phyloP scores from a whole-genome alignment of 2,888 invertebrate species.

The Metacarcinus magister region DNA sequence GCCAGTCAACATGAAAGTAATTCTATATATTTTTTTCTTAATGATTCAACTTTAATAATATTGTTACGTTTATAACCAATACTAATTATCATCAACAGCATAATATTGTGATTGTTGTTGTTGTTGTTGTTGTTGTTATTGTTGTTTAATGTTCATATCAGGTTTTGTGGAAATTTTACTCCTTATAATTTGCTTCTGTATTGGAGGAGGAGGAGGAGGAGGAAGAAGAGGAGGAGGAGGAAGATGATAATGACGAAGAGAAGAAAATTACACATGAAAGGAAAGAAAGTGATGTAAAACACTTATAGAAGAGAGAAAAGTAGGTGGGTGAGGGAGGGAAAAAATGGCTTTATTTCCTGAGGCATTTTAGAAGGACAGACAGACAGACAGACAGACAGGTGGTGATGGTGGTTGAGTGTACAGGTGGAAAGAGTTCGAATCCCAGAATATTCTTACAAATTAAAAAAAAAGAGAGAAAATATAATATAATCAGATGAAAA shows the following conservation, averaged over 20 bases:
- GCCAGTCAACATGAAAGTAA: not conserved
- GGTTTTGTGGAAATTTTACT: not conserved
- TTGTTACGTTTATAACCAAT: not conserved
- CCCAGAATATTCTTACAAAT: not conserved
- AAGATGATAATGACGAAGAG: not conserved
- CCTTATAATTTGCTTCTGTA: not conserved
- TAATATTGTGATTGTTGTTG: not conserved
- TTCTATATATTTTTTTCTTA: not conserved
- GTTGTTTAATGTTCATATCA: not conserved
- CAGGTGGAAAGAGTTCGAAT: not conserved
- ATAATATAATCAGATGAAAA: not conserved
- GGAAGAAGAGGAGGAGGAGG: not conserved
- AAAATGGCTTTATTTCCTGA: not conserved
- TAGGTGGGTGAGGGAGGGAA: not conserved
- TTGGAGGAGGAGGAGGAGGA: not conserved
- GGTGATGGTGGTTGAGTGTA: not conserved
- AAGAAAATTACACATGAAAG: not conserved
- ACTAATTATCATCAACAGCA: not conserved
- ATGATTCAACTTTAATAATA: not conserved
- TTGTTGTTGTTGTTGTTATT: not conserved
- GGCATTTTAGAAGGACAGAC: not conserved
- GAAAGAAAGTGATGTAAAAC: not conserved
- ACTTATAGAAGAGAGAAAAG: not conserved
- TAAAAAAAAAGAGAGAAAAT: not conserved
- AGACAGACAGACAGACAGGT: no score